These are phyloP conservation scores for Muntiacus reevesi DNA, from an alignment of 2,113 vertebrate genomes.

Conservation along the genomic window DNA sequence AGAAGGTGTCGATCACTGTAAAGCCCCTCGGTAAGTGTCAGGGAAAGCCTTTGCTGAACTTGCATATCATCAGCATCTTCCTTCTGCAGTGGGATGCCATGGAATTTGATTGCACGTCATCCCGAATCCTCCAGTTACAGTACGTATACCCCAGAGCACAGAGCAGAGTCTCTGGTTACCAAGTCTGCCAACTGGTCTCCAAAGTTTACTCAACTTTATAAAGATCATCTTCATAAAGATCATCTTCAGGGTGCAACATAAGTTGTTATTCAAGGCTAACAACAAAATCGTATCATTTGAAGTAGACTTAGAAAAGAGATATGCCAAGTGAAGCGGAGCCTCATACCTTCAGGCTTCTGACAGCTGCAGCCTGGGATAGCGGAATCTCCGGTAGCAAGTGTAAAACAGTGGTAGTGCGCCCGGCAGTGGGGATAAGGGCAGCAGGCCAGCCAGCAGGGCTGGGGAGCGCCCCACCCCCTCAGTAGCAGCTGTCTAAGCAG, in stretches of 20 bases:
- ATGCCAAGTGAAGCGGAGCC: neutral
- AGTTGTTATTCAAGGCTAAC: neutral
- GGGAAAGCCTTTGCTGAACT: neutral
- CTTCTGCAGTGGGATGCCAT: neutral
- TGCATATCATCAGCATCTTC: neutral
- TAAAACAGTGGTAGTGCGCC: neutral
- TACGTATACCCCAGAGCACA: neutral
- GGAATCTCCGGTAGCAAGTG: neutral
- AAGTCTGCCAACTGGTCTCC: neutral
- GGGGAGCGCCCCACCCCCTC: neutral
- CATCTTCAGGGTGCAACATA: neutral
- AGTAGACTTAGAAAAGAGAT: neutral
- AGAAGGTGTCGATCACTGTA: constrained; percentile 73
- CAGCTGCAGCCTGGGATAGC: neutral
- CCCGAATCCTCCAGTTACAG: neutral
- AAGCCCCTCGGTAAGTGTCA: constrained; percentile 77
- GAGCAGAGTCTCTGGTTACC: neutral
- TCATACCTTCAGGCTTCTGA: neutral
- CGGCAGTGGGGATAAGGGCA: neutral
- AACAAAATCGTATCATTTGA: neutral
- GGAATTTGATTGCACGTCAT: neutral
- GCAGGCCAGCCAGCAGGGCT: neutral
- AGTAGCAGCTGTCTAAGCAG: constrained; percentile 7
- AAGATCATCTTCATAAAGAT: neutral
- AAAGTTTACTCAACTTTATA: neutral